Evolutionary conservation across 1,140 invertebrate genomes (phyloP).

Genomic region (Leptoteleia sp.): DNA sequence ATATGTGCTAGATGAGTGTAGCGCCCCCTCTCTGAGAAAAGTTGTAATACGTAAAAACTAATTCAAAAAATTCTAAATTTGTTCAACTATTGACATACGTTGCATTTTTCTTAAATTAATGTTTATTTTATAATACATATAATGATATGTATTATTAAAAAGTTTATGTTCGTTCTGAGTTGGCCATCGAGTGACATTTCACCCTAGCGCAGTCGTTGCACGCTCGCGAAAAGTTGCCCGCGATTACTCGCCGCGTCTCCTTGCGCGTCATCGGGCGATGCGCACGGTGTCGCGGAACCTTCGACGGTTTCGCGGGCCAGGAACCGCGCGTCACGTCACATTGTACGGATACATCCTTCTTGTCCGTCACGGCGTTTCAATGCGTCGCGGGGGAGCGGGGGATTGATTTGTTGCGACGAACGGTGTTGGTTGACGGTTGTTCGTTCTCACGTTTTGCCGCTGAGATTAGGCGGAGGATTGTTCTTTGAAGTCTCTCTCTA

Average conservation of each 20-base stretch:
- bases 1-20: too few relatives aligned
- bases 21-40: too few relatives aligned
- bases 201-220: conserved; percentile 39
- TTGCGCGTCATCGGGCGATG: neutral
- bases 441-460: conserved; percentile 17
- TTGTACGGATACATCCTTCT: conserved; percentile 7
- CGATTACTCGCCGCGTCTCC: conserved; percentile 1
- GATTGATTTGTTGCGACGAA: conserved; percentile 24
- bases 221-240: conserved; percentile 32
- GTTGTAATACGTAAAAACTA: too few relatives aligned
- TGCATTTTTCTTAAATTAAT: too few relatives aligned
- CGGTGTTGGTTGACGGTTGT: conserved; percentile 25
- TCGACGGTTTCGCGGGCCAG: neutral
- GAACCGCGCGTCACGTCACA: neutral
- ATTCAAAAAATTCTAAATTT: too few relatives aligned
- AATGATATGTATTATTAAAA: too few relatives aligned
- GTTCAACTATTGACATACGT: too few relatives aligned
- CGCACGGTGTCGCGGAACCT: neutral
- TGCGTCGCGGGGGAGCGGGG: neutral
- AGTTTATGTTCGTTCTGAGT: too few relatives aligned
- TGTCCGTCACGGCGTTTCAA: neutral
- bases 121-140: too few relatives aligned
- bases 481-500: conserved; percentile 4
- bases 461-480: conserved; percentile 9
- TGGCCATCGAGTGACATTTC: too few relatives aligned